Base-by-base conservation (phyloP, 2,797 vertebrate genomes). In the Telmatherina bonti region DNA sequence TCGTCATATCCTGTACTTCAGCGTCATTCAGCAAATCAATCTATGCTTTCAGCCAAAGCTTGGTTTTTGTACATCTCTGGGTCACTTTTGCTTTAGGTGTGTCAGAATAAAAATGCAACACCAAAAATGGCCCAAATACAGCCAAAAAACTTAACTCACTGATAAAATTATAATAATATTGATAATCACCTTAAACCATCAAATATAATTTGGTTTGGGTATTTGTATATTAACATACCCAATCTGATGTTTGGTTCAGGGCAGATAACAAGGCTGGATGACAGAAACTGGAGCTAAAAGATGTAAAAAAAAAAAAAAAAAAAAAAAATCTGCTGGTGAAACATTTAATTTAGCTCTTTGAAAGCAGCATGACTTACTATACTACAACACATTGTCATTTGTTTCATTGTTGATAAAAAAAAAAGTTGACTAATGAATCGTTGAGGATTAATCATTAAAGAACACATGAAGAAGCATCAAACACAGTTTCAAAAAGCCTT, bases 1-100 rank as follows among this genome's bases (percentile, higher is more conserved):
- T 51, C 4, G 35, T 85, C 78, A 81, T 72, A 47, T 87, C 76
- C 82, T 67, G 68, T 31, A 38, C 20, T 62, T 59, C 0, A 53
- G 4, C 11, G 0, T 68, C 31, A 79, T 45, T 62, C 38, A 30
- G 13, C 10, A 27, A 22, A 68, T 72, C 35, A 24, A 38, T 69
- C 24, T 52, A 15, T 58, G 7, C 29, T 57, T 26, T 22, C 3
- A 52, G 33, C n/a, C 31, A 38, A 62, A 43, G 41, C 41, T 43
- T 43, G 41, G 62, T 11, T 1, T 45, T 62, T 0, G 24, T 52
- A 11, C 41, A 65, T 20, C 61, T 49, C 27, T 59, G 18, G 9
- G 52, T 27, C 24, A 27, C 13, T 27, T 22, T 18, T 31, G 52
- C 5, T 62, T 62, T 10, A 13, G 3, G 13, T 9, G 1, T 52